phyloP scores from a whole-genome alignment of 2,797 vertebrate genomes.

The Morus bassanus region DNA sequence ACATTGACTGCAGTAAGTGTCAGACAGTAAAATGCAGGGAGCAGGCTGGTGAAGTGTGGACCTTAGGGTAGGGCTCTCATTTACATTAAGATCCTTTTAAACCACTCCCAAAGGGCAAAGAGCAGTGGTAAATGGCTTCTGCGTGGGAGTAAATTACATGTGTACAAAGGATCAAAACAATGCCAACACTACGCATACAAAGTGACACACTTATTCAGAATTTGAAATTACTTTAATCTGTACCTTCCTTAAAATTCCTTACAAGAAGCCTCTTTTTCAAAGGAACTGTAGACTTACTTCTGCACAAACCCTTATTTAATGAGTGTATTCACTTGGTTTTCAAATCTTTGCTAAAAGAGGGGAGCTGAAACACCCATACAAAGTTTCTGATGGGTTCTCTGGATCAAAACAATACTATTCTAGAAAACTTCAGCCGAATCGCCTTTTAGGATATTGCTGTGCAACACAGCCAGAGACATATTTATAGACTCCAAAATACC shows the following conservation, averaged over 20 bases:
- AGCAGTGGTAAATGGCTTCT: not conserved
- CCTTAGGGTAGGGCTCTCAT: not conserved
- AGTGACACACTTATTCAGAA: not conserved
- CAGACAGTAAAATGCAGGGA: not conserved
- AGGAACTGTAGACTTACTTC: not conserved
- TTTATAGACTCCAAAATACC: not conserved
- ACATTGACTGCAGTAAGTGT: not conserved
- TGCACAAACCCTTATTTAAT: not conserved
- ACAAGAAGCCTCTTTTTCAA: not conserved
- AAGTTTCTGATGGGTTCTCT: not conserved
- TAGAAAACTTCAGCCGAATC: not conserved
- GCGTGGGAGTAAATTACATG: slow-evolving; percentile 1
- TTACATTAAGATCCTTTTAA: slow-evolving; percentile 20
- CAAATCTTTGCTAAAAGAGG: not conserved
- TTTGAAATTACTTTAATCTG: not conserved
- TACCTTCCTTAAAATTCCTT: not conserved
- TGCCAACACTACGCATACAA: not conserved
- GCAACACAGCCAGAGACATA: not conserved
- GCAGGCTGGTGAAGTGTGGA: not conserved
- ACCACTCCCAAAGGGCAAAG: slow-evolving; percentile 15
- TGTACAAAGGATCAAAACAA: slow-evolving; percentile 25
- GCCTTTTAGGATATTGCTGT: not conserved
- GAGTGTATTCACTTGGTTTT: not conserved
- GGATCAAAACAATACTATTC: not conserved
- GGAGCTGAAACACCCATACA: not conserved